Percentiles rank a stretch among this genome's conserved stretches.
These are phyloP conservation scores for Apamea sordens DNA, from an alignment of 2,888 invertebrate genomes.

Conservation along the genomic window DNA sequence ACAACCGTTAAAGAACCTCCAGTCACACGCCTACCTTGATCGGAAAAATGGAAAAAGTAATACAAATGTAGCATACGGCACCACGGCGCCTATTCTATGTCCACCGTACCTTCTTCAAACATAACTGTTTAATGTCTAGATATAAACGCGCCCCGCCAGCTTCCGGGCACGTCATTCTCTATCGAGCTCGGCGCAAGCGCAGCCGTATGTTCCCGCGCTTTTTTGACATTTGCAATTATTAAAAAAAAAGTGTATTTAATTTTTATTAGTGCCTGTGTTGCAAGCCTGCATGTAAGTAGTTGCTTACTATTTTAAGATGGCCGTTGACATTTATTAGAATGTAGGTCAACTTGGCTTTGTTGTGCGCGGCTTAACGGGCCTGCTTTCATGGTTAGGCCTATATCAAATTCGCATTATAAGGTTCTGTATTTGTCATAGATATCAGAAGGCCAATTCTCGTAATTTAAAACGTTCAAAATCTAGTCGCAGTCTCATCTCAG, in stretches of 20 bases:
- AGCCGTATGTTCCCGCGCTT: slow-evolving; percentile 80
- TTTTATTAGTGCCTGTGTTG: slow-evolving; percentile 76
- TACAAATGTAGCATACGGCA: slow-evolving; percentile 61
- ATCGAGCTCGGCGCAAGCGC: slow-evolving; percentile 80
- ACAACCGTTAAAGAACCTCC: not conserved
- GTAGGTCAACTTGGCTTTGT: slow-evolving; percentile 79
- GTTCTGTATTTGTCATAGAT: slow-evolving; percentile 29
- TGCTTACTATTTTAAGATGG: slow-evolving; percentile 76
- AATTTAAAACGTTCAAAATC: no score
- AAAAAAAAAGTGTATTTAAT: slow-evolving; percentile 64
- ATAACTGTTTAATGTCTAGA: slow-evolving; percentile 88
- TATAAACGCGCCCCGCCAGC: slow-evolving; percentile 83
- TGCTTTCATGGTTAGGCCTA: slow-evolving; percentile 63
- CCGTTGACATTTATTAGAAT: slow-evolving; percentile 74
- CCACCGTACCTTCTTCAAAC: slow-evolving; percentile 79
- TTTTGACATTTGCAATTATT: slow-evolving; percentile 71
- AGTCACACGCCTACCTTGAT: not conserved
- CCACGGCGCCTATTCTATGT: slow-evolving; percentile 74
- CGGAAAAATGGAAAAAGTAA: slow-evolving; percentile 18
- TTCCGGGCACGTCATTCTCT: slow-evolving; percentile 88
- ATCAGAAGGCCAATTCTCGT: not conserved
- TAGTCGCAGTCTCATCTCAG: no score
- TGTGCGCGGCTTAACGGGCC: slow-evolving; percentile 71
- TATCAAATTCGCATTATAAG: slow-evolving; percentile 61
- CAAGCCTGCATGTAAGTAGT: slow-evolving; percentile 78